phyloP scores from a whole-genome alignment of 2,888 invertebrate genomes.

The Ctena decussata region DNA sequence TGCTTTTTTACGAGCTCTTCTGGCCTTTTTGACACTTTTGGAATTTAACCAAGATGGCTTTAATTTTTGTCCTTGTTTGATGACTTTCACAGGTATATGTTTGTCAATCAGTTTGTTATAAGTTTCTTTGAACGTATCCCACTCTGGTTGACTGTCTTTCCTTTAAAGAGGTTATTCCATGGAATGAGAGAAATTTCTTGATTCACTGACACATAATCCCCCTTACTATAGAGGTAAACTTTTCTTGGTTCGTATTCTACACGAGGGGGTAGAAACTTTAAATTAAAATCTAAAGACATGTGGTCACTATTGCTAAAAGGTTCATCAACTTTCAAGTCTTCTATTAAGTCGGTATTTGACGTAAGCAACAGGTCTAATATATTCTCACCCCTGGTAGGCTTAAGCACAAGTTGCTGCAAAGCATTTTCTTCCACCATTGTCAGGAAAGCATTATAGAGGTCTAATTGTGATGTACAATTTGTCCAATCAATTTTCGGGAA shows the following conservation, averaged over 20 bases:
- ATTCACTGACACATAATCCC: neutral
- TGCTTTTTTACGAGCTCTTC: neutral
- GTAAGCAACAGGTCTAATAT: neutral
- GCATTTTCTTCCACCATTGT: neutral
- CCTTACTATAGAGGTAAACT: neutral
- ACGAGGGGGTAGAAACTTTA: neutral
- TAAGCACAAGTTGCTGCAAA: neutral
- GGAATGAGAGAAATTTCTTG: neutral
- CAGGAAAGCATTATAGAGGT: neutral
- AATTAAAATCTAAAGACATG: neutral
- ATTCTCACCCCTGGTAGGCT: neutral
- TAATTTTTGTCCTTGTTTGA: neutral
- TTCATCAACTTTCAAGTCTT: neutral
- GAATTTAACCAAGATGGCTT: neutral
- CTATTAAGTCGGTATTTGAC: neutral
- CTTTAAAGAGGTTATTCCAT: neutral
- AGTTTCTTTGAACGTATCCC: neutral
- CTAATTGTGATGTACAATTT: neutral
- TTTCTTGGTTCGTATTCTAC: neutral
- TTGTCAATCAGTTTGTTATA: neutral
- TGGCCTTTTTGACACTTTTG: neutral
- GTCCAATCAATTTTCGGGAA: neutral
- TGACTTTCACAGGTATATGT: neutral
- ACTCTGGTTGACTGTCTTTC: neutral
- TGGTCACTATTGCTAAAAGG: neutral